Conservation (phyloP, 2,797 vertebrate species). For the Leptoclinus maculatus region DNA sequence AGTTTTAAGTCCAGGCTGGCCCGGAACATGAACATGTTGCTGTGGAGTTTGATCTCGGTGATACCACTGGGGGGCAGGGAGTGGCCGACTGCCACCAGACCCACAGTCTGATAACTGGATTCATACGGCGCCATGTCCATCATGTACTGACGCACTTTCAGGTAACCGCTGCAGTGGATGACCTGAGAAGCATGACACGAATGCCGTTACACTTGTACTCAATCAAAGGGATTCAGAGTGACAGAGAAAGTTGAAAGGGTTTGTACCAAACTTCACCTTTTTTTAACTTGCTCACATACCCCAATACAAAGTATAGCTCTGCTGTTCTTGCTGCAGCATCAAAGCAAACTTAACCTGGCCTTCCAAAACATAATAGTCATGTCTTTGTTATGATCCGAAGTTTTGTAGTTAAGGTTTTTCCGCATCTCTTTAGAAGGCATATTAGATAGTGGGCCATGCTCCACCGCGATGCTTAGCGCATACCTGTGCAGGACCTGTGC, state of each 20-base stretch:
- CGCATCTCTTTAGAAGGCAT: neutral
- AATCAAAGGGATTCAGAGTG: neutral
- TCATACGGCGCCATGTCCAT: conserved; percentile 91
- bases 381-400: neutral
- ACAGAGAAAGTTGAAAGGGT: neutral
- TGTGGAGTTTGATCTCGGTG: conserved; percentile 96
- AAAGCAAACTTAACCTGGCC: neutral
- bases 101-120: conserved; percentile 92
- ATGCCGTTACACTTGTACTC: neutral
- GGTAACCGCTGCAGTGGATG: conserved; percentile 96
- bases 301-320: neutral
- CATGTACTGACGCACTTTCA: conserved; percentile 93
- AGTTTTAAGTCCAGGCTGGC: conserved; percentile 96
- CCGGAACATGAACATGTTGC: conserved; percentile 98
- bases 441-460: neutral
- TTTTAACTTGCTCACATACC: neutral
- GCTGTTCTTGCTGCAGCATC: neutral
- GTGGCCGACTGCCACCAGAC: conserved; percentile 94
- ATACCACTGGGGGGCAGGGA: conserved; percentile 94
- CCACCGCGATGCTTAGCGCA: neutral
- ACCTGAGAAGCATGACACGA: conserved; percentile 80
- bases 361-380: neutral
- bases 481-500: too few relatives aligned
- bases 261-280: neutral
- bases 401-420: neutral